Conservation (phyloP, 37 sponge, comb jelly and placozoan genomes). For the Mnemiopsis leidyi region DNA sequence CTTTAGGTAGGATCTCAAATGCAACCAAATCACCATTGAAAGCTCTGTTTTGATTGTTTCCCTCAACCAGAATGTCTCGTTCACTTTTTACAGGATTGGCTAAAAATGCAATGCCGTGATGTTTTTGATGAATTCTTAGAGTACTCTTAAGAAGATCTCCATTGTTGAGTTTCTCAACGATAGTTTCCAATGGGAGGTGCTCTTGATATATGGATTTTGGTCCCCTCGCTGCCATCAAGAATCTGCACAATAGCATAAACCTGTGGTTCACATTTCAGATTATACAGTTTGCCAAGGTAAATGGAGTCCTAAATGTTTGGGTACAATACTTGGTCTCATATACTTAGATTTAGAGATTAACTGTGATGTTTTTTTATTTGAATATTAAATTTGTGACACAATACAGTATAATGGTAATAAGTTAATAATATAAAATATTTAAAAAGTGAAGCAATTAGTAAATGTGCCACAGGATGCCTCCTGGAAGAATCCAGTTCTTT, state of each 20-base stretch:
- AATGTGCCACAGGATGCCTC: too few relatives aligned
- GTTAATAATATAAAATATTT: too few relatives aligned
- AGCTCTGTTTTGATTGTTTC: slow-evolving; percentile 74
- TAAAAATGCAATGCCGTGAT: neutral
- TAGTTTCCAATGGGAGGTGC: neutral
- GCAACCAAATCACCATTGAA: slow-evolving; percentile 81
- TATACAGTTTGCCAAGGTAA: too few relatives aligned
- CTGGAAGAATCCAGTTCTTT: too few relatives aligned
- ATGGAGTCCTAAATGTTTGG: too few relatives aligned
- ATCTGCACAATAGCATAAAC: neutral
- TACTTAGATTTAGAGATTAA: too few relatives aligned
- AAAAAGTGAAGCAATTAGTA: too few relatives aligned
- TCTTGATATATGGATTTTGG: neutral
- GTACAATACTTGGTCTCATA: too few relatives aligned
- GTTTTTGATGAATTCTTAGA: neutral
- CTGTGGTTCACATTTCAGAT: neutral
- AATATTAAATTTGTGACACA: too few relatives aligned
- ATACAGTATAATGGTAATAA: too few relatives aligned
- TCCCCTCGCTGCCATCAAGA: neutral
- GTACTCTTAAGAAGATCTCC: neutral
- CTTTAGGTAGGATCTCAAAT: slow-evolving; percentile 66
- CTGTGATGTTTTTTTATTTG: too few relatives aligned
- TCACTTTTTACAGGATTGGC: neutral
- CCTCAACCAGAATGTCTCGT: neutral
- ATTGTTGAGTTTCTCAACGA: neutral